Conservation (phyloP, 2,113 vertebrate species). For the Phalacrocorax brasilianus region DNA sequence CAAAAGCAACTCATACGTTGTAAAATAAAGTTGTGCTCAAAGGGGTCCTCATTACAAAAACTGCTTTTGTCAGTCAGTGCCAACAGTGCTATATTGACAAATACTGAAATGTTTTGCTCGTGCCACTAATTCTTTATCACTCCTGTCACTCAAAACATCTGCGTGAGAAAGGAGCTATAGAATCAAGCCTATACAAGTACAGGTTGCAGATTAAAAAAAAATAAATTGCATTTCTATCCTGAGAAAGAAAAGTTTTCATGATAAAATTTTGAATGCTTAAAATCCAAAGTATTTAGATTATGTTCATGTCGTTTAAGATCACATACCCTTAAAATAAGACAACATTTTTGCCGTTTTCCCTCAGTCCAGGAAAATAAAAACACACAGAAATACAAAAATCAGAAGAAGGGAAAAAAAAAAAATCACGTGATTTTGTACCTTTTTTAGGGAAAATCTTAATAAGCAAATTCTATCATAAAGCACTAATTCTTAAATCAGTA, state of each 20-base stretch:
- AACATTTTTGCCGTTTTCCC: background rate
- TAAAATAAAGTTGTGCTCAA: background rate
- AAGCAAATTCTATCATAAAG: background rate
- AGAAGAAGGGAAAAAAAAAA: background rate
- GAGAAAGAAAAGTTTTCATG: background rate
- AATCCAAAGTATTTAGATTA: background rate
- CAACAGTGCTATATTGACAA: background rate
- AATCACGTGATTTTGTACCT: background rate
- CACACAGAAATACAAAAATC: background rate
- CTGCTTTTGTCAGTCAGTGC: background rate
- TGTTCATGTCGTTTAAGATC: background rate
- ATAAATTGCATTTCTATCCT: background rate
- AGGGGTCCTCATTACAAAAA: background rate
- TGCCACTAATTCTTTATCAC: background rate
- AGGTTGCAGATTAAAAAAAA: background rate
- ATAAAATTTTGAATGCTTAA: background rate
- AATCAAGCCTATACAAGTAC: background rate
- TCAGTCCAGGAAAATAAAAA: background rate
- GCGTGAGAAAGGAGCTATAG: background rate
- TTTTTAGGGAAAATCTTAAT: background rate
- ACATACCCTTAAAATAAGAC: background rate
- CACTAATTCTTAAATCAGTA: background rate
- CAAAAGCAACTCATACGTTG: background rate
- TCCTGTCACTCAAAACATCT: background rate
- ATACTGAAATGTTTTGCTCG: background rate